These are phyloP conservation scores for Morone saxatilis DNA, from an alignment of 2,113 vertebrate genomes.

Conservation along the genomic window DNA sequence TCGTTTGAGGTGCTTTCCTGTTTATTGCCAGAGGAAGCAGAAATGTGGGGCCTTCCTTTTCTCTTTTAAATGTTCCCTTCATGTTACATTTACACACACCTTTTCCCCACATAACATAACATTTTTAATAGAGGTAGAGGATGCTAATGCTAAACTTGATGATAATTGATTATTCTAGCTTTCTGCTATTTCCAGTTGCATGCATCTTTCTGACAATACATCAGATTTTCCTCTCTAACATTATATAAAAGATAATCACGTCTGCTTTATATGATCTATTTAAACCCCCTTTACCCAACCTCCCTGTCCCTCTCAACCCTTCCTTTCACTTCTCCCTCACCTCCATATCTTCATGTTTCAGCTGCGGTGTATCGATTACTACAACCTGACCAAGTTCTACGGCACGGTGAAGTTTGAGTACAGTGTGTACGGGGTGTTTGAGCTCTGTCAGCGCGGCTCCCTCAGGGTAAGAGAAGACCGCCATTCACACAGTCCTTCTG, in stretches of 20 bases:
- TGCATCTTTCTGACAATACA: background rate
- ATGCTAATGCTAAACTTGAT: too few relatives aligned
- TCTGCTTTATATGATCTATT: background rate
- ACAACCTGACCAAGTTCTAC: constrained; percentile 99
- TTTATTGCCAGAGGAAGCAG: too few relatives aligned
- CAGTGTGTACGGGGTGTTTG: constrained; percentile 92
- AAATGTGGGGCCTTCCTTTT: too few relatives aligned
- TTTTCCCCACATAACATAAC: background rate
- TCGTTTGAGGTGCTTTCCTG: background rate
- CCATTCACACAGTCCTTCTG: background rate
- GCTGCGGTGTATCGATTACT: constrained; percentile 95
- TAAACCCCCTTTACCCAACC: background rate
- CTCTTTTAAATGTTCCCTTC: background rate
- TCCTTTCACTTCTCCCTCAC: background rate
- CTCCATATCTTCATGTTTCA: constrained; percentile 65
- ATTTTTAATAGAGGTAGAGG: too few relatives aligned
- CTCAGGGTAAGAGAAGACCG: constrained; percentile 89
- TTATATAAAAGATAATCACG: background rate
- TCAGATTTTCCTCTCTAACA: background rate
- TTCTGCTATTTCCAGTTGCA: too few relatives aligned
- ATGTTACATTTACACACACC: background rate
- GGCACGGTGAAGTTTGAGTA: constrained; percentile 95
- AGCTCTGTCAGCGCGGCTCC: constrained; percentile 95
- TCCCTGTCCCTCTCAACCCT: background rate
- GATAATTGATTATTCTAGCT: too few relatives aligned